Evolutionary conservation across 2,888 invertebrate species (phyloP).

Genomic region (Lepidochrysops patricia): DNA sequence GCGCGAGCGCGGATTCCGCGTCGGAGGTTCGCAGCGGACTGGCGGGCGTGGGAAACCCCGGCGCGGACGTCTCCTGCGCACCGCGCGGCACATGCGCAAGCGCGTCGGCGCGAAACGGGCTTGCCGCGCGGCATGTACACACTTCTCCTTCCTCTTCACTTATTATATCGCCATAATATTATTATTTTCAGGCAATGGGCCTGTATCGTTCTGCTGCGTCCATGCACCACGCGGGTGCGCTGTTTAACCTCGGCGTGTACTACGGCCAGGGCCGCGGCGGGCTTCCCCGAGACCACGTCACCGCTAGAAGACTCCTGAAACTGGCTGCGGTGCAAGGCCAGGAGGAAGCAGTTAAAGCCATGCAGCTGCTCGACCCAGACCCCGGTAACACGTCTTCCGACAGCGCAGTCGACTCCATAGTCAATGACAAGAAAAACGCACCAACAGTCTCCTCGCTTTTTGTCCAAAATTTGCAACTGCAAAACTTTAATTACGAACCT

Average conservation of each 20-base stretch:
- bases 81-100: too few relatives aligned
- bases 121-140: too few relatives aligned
- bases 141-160: too few relatives aligned
- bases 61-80: too few relatives aligned
- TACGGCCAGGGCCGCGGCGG: conserved; percentile 79
- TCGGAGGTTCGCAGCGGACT: too few relatives aligned
- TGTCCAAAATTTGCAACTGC: conserved; percentile 43
- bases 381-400: conserved; percentile 28
- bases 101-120: too few relatives aligned
- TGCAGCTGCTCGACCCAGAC: conserved; percentile 48
- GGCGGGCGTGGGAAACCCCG: too few relatives aligned
- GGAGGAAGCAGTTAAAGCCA: conserved; percentile 69
- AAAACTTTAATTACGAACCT: conserved; percentile 32
- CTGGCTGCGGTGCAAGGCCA: conserved; percentile 76
- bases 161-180: background rate
- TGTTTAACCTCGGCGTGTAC: conserved; percentile 81
- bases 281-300: conserved; percentile 58
- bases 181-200: conserved; percentile 74
- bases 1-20: too few relatives aligned
- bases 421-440: conserved; percentile 18
- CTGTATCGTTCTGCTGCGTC: conserved; percentile 78
- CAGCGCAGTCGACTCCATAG: background rate
- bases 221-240: conserved; percentile 77
- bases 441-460: conserved; percentile 51
- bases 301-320: conserved; percentile 68